Conservation (phyloP, 2,888 invertebrate species). For the Hypsopygia costalis region DNA sequence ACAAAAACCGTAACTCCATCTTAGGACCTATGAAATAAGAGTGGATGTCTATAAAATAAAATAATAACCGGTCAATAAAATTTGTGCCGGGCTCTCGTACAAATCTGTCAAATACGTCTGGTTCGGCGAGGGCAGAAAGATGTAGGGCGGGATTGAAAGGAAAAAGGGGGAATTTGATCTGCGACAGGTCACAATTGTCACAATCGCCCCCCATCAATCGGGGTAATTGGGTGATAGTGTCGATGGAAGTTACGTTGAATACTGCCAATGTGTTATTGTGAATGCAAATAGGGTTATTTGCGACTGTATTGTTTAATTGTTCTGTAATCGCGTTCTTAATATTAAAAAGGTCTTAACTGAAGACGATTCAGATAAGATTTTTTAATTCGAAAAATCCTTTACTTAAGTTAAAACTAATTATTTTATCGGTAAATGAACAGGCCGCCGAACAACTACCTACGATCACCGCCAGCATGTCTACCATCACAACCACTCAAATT, state of each 20-base stretch:
- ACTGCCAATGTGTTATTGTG: background rate
- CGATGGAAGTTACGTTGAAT: constrained; percentile 30
- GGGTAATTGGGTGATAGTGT: constrained; percentile 68
- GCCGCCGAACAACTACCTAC: too few species aligned
- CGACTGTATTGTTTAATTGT: background rate
- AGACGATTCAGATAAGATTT: too few species aligned
- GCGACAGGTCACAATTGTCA: constrained; percentile 52
- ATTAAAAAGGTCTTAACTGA: too few species aligned
- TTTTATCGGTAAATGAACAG: too few species aligned
- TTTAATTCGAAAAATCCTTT: too few species aligned
- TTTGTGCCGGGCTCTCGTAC: constrained; percentile 46
- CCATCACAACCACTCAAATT: too few species aligned
- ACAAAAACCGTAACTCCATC: constrained; percentile 68
- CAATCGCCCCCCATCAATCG: constrained; percentile 64
- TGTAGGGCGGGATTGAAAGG: constrained; percentile 10
- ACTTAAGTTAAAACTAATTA: too few species aligned
- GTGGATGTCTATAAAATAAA: constrained; percentile 76
- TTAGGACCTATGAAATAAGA: constrained; percentile 74
- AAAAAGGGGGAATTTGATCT: constrained; percentile 60
- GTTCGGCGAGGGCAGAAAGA: constrained; percentile 9
- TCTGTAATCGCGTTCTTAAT: too few species aligned
- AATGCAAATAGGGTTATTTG: constrained; percentile 8
- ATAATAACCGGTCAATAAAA: constrained; percentile 79
- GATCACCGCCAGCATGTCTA: too few species aligned
- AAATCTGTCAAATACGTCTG: constrained; percentile 72